Conservation (phyloP, 2,888 invertebrate species). For the Cremastinae sp. region DNA sequence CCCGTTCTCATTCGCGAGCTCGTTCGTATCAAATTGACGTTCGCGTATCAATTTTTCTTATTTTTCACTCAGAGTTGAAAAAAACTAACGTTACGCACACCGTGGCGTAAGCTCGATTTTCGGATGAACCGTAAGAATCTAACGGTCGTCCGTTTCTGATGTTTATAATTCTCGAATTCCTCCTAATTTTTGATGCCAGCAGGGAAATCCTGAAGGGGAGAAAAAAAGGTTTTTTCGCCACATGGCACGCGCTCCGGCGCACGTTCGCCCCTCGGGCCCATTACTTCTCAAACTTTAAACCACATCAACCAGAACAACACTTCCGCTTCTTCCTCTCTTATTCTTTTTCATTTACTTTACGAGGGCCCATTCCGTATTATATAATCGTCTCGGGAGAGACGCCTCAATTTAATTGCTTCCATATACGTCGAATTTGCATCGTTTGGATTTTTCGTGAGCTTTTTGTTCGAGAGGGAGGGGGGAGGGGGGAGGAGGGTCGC, state of each 20-base stretch:
- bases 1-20: background rate
- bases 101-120: background rate
- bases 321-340: constrained; percentile 33
- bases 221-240: constrained; percentile 65
- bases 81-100: too few species aligned
- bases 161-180: constrained; percentile 65
- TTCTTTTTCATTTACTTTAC: constrained; percentile 37
- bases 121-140: background rate
- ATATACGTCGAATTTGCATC: background rate
- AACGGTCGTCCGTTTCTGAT: constrained; percentile 49
- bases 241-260: constrained; percentile 71
- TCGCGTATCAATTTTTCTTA: too few species aligned
- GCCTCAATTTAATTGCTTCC: background rate
- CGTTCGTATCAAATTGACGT: too few species aligned
- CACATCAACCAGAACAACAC: constrained; percentile 39
- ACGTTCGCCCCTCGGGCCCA: constrained; percentile 19
- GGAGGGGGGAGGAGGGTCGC: constrained; percentile 36
- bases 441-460: too few species aligned
- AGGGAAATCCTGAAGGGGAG: constrained; percentile 65
- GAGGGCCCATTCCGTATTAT: constrained; percentile 5
- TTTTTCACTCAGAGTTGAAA: too few species aligned
- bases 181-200: constrained; percentile 63
- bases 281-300: constrained; percentile 6
- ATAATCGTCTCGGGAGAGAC: background rate
- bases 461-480: background rate